Evolutionary conservation across 2,888 invertebrate species (phyloP), one percentile per base, ranked within the genome.

Genomic region (Lasioglossum figueresi): DNA sequence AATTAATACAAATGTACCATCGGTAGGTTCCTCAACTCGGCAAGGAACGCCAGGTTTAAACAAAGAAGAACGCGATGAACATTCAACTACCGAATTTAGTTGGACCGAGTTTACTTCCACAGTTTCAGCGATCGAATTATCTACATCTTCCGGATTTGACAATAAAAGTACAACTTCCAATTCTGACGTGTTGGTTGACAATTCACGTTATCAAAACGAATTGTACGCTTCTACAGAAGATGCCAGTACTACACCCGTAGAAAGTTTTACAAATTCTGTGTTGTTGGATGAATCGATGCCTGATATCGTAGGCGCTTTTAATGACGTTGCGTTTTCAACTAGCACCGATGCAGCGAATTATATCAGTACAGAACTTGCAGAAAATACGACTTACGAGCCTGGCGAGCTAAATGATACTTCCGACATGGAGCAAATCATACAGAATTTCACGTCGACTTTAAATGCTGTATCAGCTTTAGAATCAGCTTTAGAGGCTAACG

Each of bases 291-390:
- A n/a, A 48, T n/a, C 45, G 37, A 8, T 10, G 27, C 19, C 40
- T n/a, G 70, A 77, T 63, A n/a, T 34, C 27, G 27, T 31, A 14
- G 66, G 23, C 14, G 27, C n/a, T 52, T 80, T 52, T 19, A 19
- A 56, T 10, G 19, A 78, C 48, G 43, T n/a, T 70, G 31, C 72
- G 31, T 23, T 56, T 27, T 66, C 34, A 4, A 48, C 40, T 63
- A 63, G 19, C 34, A 59, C 37, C 23, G 40, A 71, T 0, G 2
- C 70, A 75, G 75, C 75, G 48, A 75, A 48, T 79, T 27, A 66
- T 66, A 23, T 52, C 14, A 31, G 31, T 72, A 80, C 37, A 2
- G 27, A 19, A 37, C 6, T 31, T 80, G 14, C 10, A 14, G 45
- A n/a, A 66, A 31, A 5, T 76, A 37, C 63, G 0, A 23, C 48